Evolutionary conservation across 1,140 invertebrate species (phyloP).

Genomic region (Lordiphosa stackelbergi): DNA sequence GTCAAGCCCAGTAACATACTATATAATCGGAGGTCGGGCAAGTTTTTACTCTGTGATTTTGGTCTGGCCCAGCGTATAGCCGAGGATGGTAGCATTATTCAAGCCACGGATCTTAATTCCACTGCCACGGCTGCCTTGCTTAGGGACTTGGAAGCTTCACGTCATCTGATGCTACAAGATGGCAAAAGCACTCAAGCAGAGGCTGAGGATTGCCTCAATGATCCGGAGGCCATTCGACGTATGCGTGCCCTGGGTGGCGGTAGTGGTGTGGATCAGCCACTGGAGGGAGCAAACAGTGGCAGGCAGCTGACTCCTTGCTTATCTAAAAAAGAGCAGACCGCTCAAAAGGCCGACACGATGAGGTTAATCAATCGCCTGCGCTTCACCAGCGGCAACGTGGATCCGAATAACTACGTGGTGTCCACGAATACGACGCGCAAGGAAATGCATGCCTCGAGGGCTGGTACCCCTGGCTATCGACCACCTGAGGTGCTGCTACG

Average conservation of each 20-base stretch:
- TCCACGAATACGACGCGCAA: slow-evolving; percentile 61
- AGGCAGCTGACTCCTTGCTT: slow-evolving; percentile 3
- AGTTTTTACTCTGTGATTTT: slow-evolving; percentile 91
- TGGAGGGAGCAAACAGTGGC: not conserved
- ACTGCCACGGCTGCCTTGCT: slow-evolving; percentile 20
- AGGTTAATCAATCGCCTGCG: slow-evolving; percentile 48
- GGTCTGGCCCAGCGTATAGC: slow-evolving; percentile 86
- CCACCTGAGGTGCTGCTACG: slow-evolving; percentile 93
- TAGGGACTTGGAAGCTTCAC: slow-evolving; percentile 31
- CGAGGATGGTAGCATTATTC: slow-evolving; percentile 43
- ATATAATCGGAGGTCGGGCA: slow-evolving; percentile 85
- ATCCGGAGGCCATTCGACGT: not conserved
- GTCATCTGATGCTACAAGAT: slow-evolving; percentile 25
- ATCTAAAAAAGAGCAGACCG: slow-evolving; percentile 40
- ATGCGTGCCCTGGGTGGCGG: slow-evolving; percentile 46
- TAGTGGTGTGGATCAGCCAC: slow-evolving; percentile 12
- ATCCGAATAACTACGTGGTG: slow-evolving; percentile 64
- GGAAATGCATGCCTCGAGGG: slow-evolving; percentile 84
- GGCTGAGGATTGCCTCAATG: slow-evolving; percentile 28
- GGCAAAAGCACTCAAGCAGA: slow-evolving; percentile 48
- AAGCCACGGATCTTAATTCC: slow-evolving; percentile 23
- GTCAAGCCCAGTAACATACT: slow-evolving; percentile 95
- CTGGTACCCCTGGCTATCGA: slow-evolving; percentile 91
- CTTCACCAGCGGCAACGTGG: slow-evolving; percentile 34
- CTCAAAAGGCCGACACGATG: slow-evolving; percentile 44